Conservation (phyloP, 1,140 invertebrate genomes). For the Hylyphantes graminicola region DNA sequence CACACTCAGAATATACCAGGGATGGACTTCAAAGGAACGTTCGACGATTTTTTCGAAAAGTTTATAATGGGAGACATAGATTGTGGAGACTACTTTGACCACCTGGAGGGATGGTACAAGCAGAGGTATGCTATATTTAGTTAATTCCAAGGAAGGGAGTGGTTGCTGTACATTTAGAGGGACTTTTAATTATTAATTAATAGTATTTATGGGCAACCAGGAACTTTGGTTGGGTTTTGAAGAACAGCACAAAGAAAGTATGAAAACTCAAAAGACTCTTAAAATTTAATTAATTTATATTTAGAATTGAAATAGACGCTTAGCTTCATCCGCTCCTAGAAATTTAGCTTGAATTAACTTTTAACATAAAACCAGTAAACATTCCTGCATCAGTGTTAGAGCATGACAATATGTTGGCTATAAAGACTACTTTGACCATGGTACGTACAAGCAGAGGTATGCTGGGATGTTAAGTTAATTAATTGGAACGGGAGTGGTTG, state of each 20-base stretch:
- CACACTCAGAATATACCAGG: slow-evolving; percentile 75
- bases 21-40: slow-evolving; percentile 62
- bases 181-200: neutral
- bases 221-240: neutral
- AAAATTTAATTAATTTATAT: neutral
- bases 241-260: neutral
- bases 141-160: neutral
- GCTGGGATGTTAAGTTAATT: slow-evolving; percentile 46
- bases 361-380: no score
- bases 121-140: slow-evolving; percentile 61
- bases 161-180: neutral
- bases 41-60: slow-evolving; percentile 66
- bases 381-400: no score
- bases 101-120: slow-evolving; percentile 65
- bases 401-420: slow-evolving; percentile 60
- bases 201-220: neutral
- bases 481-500: neutral
- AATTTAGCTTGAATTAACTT: no score
- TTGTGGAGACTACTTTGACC: slow-evolving; percentile 68
- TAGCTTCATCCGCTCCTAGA: no score
- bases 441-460: slow-evolving; percentile 65
- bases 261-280: neutral
- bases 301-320: neutral
- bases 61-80: slow-evolving; percentile 66
- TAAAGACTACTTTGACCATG: slow-evolving; percentile 68